Evolutionary conservation across 2,888 invertebrate genomes (phyloP).

Genomic region (Apamea epomidion): DNA sequence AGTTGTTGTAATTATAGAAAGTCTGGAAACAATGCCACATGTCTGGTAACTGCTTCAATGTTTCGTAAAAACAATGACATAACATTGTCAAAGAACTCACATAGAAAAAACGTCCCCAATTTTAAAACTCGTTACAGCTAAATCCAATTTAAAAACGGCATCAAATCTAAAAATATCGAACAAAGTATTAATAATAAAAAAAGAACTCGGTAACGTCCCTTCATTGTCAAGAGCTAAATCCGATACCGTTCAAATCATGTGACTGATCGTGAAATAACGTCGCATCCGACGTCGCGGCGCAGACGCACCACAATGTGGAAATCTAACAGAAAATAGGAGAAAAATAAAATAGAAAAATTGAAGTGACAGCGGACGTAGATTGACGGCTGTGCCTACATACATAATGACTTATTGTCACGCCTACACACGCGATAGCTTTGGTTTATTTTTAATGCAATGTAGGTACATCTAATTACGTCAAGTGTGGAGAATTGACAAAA

Average conservation of each 20-base stretch:
- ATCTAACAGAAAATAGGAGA: slow-evolving; percentile 69
- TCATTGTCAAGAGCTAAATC: slow-evolving; percentile 77
- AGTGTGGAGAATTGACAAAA: slow-evolving; percentile 35
- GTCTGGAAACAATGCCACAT: background rate
- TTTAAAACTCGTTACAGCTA: slow-evolving; percentile 40
- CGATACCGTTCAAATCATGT: slow-evolving; percentile 83
- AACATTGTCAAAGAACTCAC: slow-evolving; percentile 7
- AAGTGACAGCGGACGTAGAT: slow-evolving; percentile 67
- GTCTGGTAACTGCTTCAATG: background rate
- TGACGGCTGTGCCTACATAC: slow-evolving; percentile 70
- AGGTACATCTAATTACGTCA: slow-evolving; percentile 55
- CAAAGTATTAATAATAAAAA: slow-evolving; percentile 59
- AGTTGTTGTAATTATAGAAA: slow-evolving; percentile 19
- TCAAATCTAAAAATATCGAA: slow-evolving; percentile 56
- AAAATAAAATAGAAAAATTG: slow-evolving; percentile 66
- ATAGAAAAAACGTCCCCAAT: slow-evolving; percentile 24
- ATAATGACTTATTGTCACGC: slow-evolving; percentile 75
- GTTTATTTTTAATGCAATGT: slow-evolving; percentile 57
- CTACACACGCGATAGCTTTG: slow-evolving; percentile 61
- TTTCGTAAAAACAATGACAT: slow-evolving; percentile 22
- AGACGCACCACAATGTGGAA: slow-evolving; percentile 63
- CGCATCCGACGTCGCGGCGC: slow-evolving; percentile 71
- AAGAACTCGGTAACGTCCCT: slow-evolving; percentile 59
- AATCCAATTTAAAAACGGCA: slow-evolving; percentile 53
- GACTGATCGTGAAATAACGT: slow-evolving; percentile 83